phyloP scores from a whole-genome alignment of 2,113 vertebrate species.

The Oreocharis arfaki region DNA sequence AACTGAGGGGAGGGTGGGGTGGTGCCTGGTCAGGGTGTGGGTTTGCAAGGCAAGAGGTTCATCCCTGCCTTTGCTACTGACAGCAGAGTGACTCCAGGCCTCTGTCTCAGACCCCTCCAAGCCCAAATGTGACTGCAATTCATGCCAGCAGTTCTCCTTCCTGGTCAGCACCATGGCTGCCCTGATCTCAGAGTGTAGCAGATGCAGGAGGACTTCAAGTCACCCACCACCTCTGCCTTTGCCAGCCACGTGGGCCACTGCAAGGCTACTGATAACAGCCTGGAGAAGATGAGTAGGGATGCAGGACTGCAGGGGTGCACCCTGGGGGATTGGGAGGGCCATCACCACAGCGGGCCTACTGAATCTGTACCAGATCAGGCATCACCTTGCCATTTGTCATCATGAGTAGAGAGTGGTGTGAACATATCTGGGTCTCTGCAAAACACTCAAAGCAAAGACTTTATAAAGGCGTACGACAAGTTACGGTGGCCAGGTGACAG shows the following conservation, averaged over 20 bases:
- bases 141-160: background rate
- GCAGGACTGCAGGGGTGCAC: too few species aligned
- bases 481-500: background rate
- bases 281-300: constrained; percentile 58
- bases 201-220: constrained; percentile 70
- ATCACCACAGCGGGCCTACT: accelerated
- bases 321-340: too few species aligned
- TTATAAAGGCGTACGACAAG: background rate
- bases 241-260: constrained; percentile 58
- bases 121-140: accelerated
- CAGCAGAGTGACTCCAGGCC: background rate
- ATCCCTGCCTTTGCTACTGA: background rate
- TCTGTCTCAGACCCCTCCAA: background rate
- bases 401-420: background rate
- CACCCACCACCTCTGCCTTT: constrained; percentile 70
- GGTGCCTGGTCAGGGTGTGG: background rate
- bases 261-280: constrained; percentile 55
- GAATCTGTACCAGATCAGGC: background rate
- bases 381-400: background rate
- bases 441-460: background rate
- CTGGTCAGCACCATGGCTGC: constrained; percentile 19
- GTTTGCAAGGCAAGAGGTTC: background rate
- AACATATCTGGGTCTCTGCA: background rate
- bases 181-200: constrained; percentile 62
- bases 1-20: background rate